Evolutionary conservation across 2,113 vertebrate genomes (phyloP).

Genomic region (Gnathonemus echidnorhynchus): DNA sequence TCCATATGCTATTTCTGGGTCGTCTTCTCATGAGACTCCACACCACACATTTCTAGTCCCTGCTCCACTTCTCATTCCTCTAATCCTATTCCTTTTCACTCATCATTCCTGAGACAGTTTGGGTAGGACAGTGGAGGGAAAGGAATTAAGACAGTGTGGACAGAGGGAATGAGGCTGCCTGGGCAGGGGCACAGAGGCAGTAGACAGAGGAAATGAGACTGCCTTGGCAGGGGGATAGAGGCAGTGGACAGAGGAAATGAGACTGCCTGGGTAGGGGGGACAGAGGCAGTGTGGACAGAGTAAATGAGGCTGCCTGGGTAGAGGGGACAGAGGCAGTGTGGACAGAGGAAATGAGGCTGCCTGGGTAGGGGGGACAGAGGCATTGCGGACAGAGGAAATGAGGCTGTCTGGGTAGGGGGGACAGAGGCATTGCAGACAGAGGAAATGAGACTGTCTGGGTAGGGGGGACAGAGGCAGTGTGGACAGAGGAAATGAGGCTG

Average conservation of each 20-base stretch:
- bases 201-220: neutral
- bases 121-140: neutral
- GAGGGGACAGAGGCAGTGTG: neutral
- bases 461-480: neutral
- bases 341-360: neutral
- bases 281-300: too few relatives aligned
- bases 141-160: neutral
- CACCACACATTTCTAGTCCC: neutral
- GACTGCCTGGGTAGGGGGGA: too few relatives aligned
- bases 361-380: neutral
- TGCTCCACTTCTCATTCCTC: conserved; percentile 4
- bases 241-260: neutral
- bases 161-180: neutral
- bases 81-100: neutral
- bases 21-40: neutral
- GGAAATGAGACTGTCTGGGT: neutral
- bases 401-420: too few relatives aligned
- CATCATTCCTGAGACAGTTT: neutral
- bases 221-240: neutral
- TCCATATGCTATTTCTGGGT: neutral
- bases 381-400: too few relatives aligned
- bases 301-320: neutral
- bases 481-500: neutral
- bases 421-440: too few relatives aligned
- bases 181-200: too few relatives aligned